Percentiles rank a stretch among this genome's conserved stretches.
These are phyloP conservation scores for Apeira syringaria DNA, from an alignment of 2,888 invertebrate species.

Conservation along the genomic window DNA sequence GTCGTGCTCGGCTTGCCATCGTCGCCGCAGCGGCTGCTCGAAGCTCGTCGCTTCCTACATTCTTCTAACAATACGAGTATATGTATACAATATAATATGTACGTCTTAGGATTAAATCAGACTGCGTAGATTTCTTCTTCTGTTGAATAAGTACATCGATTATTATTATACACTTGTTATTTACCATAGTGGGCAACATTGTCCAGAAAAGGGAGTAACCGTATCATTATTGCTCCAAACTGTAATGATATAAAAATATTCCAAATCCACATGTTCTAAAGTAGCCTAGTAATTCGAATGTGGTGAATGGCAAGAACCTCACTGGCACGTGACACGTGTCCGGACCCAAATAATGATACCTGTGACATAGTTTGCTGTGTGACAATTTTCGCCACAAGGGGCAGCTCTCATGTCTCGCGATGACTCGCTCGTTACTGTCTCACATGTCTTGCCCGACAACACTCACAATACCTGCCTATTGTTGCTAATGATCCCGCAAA, in stretches of 20 bases:
- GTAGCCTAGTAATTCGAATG: slow-evolving; percentile 6
- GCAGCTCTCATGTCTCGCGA: slow-evolving; percentile 68
- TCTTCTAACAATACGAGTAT: slow-evolving; percentile 36
- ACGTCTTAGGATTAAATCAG: too few relatives aligned
- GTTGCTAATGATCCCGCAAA: slow-evolving; percentile 67
- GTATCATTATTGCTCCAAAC: too few relatives aligned
- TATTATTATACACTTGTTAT: too few relatives aligned
- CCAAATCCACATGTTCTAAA: neutral
- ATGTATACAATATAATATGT: too few relatives aligned
- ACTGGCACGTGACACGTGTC: slow-evolving; percentile 21
- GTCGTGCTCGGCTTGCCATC: slow-evolving; percentile 56
- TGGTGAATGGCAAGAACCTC: slow-evolving; percentile 21
- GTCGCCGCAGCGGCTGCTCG: slow-evolving; percentile 57
- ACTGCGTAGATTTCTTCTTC: too few relatives aligned
- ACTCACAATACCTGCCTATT: slow-evolving; percentile 50
- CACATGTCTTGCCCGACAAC: slow-evolving; percentile 57
- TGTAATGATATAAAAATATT: neutral
- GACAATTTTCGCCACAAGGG: slow-evolving; percentile 74
- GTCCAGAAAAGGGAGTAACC: too few relatives aligned
- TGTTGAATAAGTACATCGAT: too few relatives aligned
- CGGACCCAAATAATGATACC: slow-evolving; percentile 58
- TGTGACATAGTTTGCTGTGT: slow-evolving; percentile 74
- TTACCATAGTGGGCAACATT: too few relatives aligned
- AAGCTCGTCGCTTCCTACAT: slow-evolving; percentile 71
- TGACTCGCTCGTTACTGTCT: slow-evolving; percentile 79